Conservation (phyloP, 2,113 vertebrate species). For the Empidonax alnorum region DNA sequence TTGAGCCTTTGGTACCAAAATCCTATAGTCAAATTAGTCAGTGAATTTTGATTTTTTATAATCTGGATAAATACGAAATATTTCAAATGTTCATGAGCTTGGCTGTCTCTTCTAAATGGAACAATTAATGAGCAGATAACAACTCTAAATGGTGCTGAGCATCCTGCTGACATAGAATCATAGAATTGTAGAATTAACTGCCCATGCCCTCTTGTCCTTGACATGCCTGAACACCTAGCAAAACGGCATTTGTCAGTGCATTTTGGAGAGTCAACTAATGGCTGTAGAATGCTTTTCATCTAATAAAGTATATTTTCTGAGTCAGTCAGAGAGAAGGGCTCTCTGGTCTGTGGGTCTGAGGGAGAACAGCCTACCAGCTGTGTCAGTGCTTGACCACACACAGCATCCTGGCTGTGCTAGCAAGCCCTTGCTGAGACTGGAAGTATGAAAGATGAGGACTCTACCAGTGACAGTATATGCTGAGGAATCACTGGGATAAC, state of each 20-base stretch:
- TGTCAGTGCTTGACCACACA: not conserved
- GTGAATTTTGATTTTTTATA: not conserved
- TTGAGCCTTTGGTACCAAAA: not conserved
- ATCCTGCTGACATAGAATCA: not conserved
- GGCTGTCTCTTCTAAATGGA: not conserved
- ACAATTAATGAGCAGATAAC: not conserved
- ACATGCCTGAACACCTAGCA: not conserved
- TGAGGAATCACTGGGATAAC: not conserved
- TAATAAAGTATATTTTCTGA: not conserved
- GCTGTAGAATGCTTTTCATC: not conserved
- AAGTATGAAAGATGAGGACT: not conserved
- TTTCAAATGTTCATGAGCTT: not conserved
- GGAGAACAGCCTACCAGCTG: not conserved
- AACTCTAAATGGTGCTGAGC: not conserved
- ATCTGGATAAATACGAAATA: not conserved
- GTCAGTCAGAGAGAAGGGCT: not conserved
- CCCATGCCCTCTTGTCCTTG: no score
- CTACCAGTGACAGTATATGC: not conserved
- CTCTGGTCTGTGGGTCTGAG: not conserved
- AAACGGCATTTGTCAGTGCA: not conserved
- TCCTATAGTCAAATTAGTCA: not conserved
- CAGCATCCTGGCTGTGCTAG: not conserved
- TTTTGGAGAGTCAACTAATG: not conserved
- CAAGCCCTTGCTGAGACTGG: not conserved
- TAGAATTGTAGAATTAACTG: no score